phyloP scores from a whole-genome alignment of 1,140 invertebrate species.

The Macrobrachium rosenbergii region DNA sequence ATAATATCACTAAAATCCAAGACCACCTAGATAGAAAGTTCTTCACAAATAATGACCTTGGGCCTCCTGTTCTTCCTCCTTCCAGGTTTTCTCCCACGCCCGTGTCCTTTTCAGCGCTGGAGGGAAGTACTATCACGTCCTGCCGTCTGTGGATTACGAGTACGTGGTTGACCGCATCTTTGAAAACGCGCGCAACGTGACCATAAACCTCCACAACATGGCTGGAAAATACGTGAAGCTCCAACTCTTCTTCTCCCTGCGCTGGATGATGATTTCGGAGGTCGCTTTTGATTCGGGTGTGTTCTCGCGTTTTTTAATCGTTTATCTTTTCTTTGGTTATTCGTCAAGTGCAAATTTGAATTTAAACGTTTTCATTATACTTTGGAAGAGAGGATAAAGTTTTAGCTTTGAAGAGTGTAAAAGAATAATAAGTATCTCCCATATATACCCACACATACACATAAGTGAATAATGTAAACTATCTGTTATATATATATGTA shows the following conservation, averaged over 20 bases:
- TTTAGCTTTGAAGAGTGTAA: background rate
- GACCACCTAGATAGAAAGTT: background rate
- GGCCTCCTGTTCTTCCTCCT: background rate
- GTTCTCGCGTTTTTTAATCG: conserved; percentile 1
- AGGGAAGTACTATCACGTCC: conserved; percentile 77
- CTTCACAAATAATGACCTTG: background rate
- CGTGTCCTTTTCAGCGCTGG: conserved; percentile 81
- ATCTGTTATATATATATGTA: too few species aligned
- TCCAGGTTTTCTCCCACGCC: conserved; percentile 78
- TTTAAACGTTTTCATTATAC: conserved; percentile 26
- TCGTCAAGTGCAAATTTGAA: too few species aligned
- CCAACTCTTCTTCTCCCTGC: conserved; percentile 85
- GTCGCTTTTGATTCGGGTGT: conserved; percentile 79
- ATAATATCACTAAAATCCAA: background rate
- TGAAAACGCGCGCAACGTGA: conserved; percentile 86
- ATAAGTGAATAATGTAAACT: too few species aligned
- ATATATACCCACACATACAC: too few species aligned
- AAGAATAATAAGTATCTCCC: too few species aligned
- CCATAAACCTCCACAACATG: conserved; percentile 84
- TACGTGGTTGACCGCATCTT: conserved; percentile 85
- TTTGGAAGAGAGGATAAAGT: background rate
- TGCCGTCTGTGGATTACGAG: conserved; percentile 77
- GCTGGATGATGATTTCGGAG: conserved; percentile 92
- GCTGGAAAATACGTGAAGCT: conserved; percentile 83
- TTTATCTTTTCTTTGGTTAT: too few species aligned